Conservation (phyloP, 2,113 vertebrate species). For the Lasiurus borealis region DNA sequence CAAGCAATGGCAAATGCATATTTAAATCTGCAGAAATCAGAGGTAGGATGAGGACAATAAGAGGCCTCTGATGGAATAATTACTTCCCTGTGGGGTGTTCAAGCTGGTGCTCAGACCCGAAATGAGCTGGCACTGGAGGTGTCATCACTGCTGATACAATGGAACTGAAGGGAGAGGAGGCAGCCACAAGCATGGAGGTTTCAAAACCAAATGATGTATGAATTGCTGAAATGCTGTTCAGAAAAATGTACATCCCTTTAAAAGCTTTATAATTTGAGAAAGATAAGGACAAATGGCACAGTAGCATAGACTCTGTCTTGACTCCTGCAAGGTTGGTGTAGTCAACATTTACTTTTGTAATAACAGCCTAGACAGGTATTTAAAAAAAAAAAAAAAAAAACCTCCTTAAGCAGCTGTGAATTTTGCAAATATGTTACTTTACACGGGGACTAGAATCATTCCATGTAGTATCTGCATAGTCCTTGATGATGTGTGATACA, state of each 20-base stretch:
- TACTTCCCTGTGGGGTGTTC: slow-evolving; percentile 46
- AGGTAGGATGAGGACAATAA: slow-evolving; percentile 53
- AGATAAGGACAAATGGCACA: not conserved
- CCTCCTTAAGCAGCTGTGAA: not conserved
- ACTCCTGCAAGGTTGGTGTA: not conserved
- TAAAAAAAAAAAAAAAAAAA: not conserved
- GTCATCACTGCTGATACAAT: not conserved
- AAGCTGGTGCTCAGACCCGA: slow-evolving; percentile 32
- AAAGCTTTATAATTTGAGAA: slow-evolving; percentile 18
- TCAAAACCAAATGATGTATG: not conserved
- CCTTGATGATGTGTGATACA: not conserved
- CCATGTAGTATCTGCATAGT: not conserved
- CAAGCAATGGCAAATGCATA: not conserved
- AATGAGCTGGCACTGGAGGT: not conserved
- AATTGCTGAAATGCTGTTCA: not conserved
- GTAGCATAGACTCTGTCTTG: not conserved
- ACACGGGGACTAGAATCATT: not conserved
- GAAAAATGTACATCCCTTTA: slow-evolving; percentile 54
- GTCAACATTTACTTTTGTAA: not conserved
- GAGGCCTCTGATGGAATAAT: slow-evolving; percentile 53
- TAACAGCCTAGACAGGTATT: not conserved
- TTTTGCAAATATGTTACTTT: not conserved
- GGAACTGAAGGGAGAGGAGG: not conserved
- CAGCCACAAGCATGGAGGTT: not conserved
- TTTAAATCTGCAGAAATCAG: slow-evolving; percentile 75